These are phyloP conservation scores for Dynastes maya DNA, from an alignment of 2,888 invertebrate species.

Conservation along the genomic window DNA sequence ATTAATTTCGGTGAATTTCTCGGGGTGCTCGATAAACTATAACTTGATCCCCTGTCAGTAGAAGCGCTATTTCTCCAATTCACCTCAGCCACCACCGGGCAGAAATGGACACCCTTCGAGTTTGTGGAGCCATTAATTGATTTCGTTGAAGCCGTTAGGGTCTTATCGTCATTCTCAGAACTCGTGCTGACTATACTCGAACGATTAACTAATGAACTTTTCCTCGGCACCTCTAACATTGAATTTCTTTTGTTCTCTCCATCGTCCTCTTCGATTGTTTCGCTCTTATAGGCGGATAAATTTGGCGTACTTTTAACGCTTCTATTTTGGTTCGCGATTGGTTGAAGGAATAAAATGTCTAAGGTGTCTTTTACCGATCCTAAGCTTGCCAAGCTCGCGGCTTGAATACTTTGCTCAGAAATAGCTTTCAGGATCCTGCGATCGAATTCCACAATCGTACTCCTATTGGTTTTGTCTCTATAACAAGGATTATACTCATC, in stretches of 20 bases:
- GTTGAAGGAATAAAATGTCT: constrained; percentile 62
- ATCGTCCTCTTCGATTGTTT: constrained; percentile 53
- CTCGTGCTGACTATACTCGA: constrained; percentile 67
- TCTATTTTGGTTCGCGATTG: constrained; percentile 58
- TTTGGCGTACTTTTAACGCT: constrained; percentile 76
- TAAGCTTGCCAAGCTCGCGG: constrained; percentile 55
- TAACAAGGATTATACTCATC: constrained; percentile 74
- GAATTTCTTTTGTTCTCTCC: constrained; percentile 67
- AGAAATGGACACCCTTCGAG: constrained; percentile 81
- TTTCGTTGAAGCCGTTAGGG: constrained; percentile 62
- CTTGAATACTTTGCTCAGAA: constrained; percentile 63
- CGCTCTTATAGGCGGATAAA: constrained; percentile 65
- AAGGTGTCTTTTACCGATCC: constrained; percentile 54
- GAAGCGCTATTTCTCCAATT: constrained; percentile 78
- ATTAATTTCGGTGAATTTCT: constrained; percentile 60
- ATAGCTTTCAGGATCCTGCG: constrained; percentile 67
- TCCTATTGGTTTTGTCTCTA: constrained; percentile 71
- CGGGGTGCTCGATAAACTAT: constrained; percentile 66
- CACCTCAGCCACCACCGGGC: constrained; percentile 85
- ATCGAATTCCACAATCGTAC: constrained; percentile 68
- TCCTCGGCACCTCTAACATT: constrained; percentile 76
- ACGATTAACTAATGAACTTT: constrained; percentile 68
- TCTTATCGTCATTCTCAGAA: constrained; percentile 64
- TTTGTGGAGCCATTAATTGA: constrained; percentile 63
- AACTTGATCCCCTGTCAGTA: constrained; percentile 65